Base-by-base conservation (phyloP, 1,140 invertebrate genomes). In the Augochlora pura region DNA sequence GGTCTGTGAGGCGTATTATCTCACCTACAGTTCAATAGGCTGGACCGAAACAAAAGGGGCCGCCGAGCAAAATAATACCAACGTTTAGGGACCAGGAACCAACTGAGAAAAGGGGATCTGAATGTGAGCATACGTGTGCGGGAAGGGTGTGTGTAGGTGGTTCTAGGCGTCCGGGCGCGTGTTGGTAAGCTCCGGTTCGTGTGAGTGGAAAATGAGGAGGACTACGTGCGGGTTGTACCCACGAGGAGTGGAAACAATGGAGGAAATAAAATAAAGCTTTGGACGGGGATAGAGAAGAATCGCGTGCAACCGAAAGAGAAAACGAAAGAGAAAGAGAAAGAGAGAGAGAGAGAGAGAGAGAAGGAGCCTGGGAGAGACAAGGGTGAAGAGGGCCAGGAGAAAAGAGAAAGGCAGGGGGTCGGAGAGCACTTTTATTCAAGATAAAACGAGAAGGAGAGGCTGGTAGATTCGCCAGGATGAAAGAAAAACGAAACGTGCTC, bases 191-290 rank as follows among this genome's bases (percentile, higher is more conserved):
- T 75, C 54, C 9, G 70, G 64, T 39, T 12, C 71, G 88, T 88
- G 84, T 89, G 72, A 65, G 85, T 86, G 87, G 84, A 84, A 89
- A 89, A 89, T 88, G 87, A 89, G 87, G 76, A 88, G 81, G 71
- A 80, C 74, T 84, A 84, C 84, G 87, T 78, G 86, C 87, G 86
- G 80, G 82, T 84, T 77, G 75, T 81, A 64, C 52, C 77, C 79
- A 79, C 85, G 80, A 88, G 85, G 82, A 85, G 81, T 86, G 79
- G 86, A 90, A 91, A 91, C 90, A 91, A 91, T 91, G 81, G 89
- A 86, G 82, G 86, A 90, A 92, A 91, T 91, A 92, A 91, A 92
- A 91, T 91, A 91, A 91, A 87, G 88, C 86, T 88, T 86, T 80
- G 77, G 59, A 79, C 69, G 64, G 82, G 80, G 76, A 81, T 63